Base-by-base conservation (phyloP, 2,797 vertebrate genomes). In the Podargus strigoides region DNA sequence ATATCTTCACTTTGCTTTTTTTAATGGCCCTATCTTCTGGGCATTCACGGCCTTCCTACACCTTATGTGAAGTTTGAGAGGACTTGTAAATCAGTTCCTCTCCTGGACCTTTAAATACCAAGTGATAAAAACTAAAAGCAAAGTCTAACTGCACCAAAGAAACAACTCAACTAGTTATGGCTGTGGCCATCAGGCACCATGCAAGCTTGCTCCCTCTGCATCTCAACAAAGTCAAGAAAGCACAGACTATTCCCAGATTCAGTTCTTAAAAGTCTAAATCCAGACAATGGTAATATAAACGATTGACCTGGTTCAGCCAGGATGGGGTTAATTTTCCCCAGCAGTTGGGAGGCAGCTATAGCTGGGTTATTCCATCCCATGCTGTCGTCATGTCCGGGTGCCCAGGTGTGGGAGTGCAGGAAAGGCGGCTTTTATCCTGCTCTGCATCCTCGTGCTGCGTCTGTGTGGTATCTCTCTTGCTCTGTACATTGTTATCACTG, bases 51-150 rank as follows among this genome's bases (percentile, higher is more conserved):
- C 47, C 70, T 73, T 89, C 46, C 59, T 75, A 53, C 95, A 85
- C 42, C 28, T 63, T 53, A 41, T 11, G 21, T 2, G 4, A 82
- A 42, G 27, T 86, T 77, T 78, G 30, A 78, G 79, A 81, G 30
- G 62, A 76, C 44, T 79, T 91, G 72, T 87, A 94, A 95, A 92
- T 96, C 64, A 86, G 76, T 94, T 92, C 37, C 79, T 67, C 19
- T 36, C 30, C 58, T 26, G 46, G 50, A 85, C 15, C 28, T 90
- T 90, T 73, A 89, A 97, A 90, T 62, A 91, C 76, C 10, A n/a
- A 74, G 85, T 9, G 22, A 96, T 87, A 79, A 89, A 87, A 96
- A 79, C 32, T 47, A 82, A 91, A 90, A 89, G 28, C 67, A 89
- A 68, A 37, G 76, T 76, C 85, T 93, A 87, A 88, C 96, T 94